A percentile compares a stretch with the other conserved stretches of the same genome.
These are phyloP conservation scores for Spodoptera picta DNA, from an alignment of 2,888 invertebrate genomes.

Conservation along the genomic window DNA sequence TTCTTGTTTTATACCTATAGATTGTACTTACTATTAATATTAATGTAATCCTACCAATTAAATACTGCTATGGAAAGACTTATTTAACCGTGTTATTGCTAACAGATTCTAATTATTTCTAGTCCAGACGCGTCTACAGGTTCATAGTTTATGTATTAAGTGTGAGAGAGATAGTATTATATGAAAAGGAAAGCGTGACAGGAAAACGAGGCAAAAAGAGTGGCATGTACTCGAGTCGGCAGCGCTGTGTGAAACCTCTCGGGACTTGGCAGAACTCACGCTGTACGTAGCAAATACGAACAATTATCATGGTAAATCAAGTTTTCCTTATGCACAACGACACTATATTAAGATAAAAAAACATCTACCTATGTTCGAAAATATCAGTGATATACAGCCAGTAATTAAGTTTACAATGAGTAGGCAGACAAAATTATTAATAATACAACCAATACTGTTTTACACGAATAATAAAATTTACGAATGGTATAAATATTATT, in stretches of 20 bases:
- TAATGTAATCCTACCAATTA: too few relatives aligned
- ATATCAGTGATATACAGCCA: constrained; percentile 2
- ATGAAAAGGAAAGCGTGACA: constrained; percentile 79
- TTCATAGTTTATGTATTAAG: constrained; percentile 29
- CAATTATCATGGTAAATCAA: constrained; percentile 52
- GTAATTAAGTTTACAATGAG: constrained; percentile 9
- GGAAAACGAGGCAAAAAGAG: constrained; percentile 81
- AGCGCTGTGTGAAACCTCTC: constrained; percentile 64
- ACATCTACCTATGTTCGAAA: constrained; percentile 1
- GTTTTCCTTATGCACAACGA: constrained; percentile 36
- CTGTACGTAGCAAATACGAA: constrained; percentile 55
- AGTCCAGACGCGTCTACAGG: constrained; percentile 22
- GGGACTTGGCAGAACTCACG: constrained; percentile 63
- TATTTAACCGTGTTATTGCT: not conserved
- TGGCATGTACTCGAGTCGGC: constrained; percentile 73
- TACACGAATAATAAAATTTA: constrained; percentile 10
- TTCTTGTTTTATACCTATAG: constrained; percentile 3
- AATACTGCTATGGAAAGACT: too few relatives aligned
- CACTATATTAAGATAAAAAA: not conserved
- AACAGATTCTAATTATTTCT: constrained; percentile 9
- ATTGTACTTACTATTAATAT: too few relatives aligned
- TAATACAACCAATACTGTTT: constrained; percentile 14
- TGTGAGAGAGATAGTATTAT: constrained; percentile 67
- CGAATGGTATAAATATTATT: constrained; percentile 16
- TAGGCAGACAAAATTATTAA: constrained; percentile 11